Percentiles rank a stretch among this genome's conserved stretches.
These are phyloP conservation scores for Mesorhabditis sp. DNA, from an alignment of 2,888 invertebrate species.

Conservation along the genomic window DNA sequence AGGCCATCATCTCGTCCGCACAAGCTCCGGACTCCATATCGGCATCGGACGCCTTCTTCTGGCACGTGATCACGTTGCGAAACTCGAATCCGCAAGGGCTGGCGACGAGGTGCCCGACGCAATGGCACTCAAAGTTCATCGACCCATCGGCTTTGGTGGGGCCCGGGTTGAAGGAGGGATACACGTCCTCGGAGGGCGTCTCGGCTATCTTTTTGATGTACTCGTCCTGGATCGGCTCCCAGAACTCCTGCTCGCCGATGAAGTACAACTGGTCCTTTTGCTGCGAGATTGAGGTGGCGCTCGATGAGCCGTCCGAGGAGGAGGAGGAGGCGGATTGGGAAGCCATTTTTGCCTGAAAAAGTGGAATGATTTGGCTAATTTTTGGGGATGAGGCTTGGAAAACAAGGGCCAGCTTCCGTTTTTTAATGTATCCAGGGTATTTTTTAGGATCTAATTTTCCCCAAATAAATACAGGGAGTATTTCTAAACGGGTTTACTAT, in stretches of 20 bases:
- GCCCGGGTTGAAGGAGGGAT: constrained; percentile 27
- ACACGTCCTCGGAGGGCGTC: constrained; percentile 38
- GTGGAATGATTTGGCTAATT: too few relatives aligned
- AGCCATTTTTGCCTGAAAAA: too few relatives aligned
- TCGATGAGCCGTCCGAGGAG: constrained; percentile 85
- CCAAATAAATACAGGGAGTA: too few relatives aligned
- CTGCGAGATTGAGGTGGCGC: constrained; percentile 91
- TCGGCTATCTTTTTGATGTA: constrained; percentile 41
- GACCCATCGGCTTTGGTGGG: constrained; percentile 52
- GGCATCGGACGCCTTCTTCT: constrained; percentile 42
- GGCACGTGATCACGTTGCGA: constrained; percentile 47
- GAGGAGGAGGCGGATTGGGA: constrained; percentile 73
- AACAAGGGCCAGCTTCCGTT: too few relatives aligned
- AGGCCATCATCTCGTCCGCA: constrained; percentile 49
- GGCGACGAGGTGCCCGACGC: constrained; percentile 54
- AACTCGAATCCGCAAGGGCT: constrained; percentile 54
- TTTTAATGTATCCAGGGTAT: too few relatives aligned
- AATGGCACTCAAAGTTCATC: constrained; percentile 56
- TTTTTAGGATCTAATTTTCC: too few relatives aligned
- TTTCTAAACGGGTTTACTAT: too few relatives aligned
- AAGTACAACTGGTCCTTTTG: constrained; percentile 74
- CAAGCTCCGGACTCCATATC: constrained; percentile 52
- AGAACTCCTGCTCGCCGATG: constrained; percentile 43
- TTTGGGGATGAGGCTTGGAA: too few relatives aligned
- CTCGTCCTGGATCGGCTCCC: constrained; percentile 42